Evolutionary conservation across 2,888 invertebrate genomes (phyloP), one percentile per base, ranked within the genome.

Genomic region (Pseudeuparius sepicola): DNA sequence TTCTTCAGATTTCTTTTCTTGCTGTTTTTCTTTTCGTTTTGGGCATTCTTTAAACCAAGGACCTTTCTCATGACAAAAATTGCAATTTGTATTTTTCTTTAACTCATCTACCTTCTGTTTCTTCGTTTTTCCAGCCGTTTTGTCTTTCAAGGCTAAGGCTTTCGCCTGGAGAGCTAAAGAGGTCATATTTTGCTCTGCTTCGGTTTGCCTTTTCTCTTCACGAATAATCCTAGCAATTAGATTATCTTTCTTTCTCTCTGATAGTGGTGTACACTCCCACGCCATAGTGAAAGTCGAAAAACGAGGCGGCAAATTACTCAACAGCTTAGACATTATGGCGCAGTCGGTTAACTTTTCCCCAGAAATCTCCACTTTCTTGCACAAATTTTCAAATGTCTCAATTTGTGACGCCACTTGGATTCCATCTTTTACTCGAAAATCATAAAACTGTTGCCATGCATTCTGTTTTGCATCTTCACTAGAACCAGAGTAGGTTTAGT

Each of bases 381-480:
- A 33, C 6, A 44, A 11, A 12, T 25, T 24, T 17, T 43, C 40
- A 25, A 38, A 18, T 31, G 16, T 24, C 11, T 34, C 25, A 17
- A 39, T 31, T 28, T 42, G 38, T 3, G 26, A 17, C 6, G 41
- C 24, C 14, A 40, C 25, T 32, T 14, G 14, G 13, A 16, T 31
- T 29, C 23, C 56, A 2, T 30, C 34, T 10, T 13, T 4, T 37
- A 37, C 37, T 10, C 18, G 16, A 35, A 28, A 33, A 6, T 40
- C 28, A 31, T 39, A 39, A 17, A 39, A 44, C 16, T 24, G 24
- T 34, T 37, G 38, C 34, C 34, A 57, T 2, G 56, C 11, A 23
- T 44, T 13, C 17, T 51, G 49, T 13, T 46, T 44, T 4, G 46
- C 47, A 0, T 47, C 34, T 16, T 50, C 50, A n/a, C n/a, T n/a